Conservation (phyloP, 2,888 invertebrate genomes). For the Epistrophella euchroma region DNA sequence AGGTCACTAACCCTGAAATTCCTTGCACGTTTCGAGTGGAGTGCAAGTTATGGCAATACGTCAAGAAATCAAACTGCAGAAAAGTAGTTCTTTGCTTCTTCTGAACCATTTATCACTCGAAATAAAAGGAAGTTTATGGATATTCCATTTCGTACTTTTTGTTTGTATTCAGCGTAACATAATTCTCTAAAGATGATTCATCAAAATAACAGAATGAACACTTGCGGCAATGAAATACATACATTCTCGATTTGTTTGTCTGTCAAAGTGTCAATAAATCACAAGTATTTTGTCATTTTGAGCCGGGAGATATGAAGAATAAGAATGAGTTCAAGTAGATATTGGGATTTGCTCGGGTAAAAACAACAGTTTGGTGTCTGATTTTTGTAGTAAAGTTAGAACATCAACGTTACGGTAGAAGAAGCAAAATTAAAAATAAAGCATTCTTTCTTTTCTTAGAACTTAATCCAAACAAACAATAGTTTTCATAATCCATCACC, state of each 20-base stretch:
- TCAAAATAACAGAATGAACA: conserved; percentile 39
- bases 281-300: conserved; percentile 19
- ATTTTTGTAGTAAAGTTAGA: not conserved
- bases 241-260: conserved; percentile 12
- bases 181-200: conserved; percentile 60
- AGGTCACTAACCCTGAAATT: conserved; percentile 70
- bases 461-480: too few species aligned
- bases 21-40: conserved; percentile 57
- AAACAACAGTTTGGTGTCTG: not conserved
- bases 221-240: conserved; percentile 29
- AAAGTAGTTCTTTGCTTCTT: conserved; percentile 35
- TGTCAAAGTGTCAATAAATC: conserved; percentile 52
- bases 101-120: conserved; percentile 59
- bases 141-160: not conserved
- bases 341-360: not conserved
- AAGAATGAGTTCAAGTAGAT: not conserved
- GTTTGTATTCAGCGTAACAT: conserved; percentile 36
- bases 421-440: too few species aligned
- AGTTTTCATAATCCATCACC: too few species aligned
- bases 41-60: conserved; percentile 62
- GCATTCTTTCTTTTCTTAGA: too few species aligned
- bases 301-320: not conserved
- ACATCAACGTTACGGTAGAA: too few species aligned
- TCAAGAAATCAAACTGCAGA: conserved; percentile 52
- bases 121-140: conserved; percentile 64